Conservation (phyloP, 2,797 vertebrate genomes). For the Pseudotriccus pelzelni region DNA sequence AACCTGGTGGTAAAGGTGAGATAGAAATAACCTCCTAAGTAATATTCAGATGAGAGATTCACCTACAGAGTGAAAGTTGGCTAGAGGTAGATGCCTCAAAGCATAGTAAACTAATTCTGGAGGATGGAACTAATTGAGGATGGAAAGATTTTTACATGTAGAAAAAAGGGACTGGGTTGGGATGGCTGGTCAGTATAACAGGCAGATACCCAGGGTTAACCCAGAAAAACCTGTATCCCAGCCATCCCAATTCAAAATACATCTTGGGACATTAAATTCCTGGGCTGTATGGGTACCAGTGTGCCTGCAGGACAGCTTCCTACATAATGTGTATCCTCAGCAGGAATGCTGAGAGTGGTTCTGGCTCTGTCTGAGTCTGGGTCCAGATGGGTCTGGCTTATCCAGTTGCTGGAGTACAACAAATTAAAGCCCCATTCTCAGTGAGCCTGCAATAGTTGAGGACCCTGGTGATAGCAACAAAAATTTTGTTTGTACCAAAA, state of each 20-base stretch:
- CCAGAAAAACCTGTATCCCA: background rate
- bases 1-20: background rate
- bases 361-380: slow-evolving; percentile 2
- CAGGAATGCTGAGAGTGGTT: background rate
- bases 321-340: background rate
- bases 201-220: background rate
- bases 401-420: background rate
- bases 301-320: background rate
- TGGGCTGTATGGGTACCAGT: background rate
- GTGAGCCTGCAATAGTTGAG: slow-evolving; percentile 19
- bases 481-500: slow-evolving; percentile 63
- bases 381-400: slow-evolving; percentile 23
- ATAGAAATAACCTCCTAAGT: background rate
- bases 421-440: slow-evolving; percentile 21
- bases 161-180: background rate
- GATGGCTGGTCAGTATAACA: background rate
- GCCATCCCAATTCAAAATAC: background rate
- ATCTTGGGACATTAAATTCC: background rate
- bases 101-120: background rate
- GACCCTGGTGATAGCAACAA: slow-evolving; percentile 43
- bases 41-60: background rate
- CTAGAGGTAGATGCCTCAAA: background rate
- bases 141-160: background rate
- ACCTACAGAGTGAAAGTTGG: background rate
- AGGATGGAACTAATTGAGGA: background rate